Base-by-base conservation (phyloP, 2,113 vertebrate species). In the Odobenus rosmarus region DNA sequence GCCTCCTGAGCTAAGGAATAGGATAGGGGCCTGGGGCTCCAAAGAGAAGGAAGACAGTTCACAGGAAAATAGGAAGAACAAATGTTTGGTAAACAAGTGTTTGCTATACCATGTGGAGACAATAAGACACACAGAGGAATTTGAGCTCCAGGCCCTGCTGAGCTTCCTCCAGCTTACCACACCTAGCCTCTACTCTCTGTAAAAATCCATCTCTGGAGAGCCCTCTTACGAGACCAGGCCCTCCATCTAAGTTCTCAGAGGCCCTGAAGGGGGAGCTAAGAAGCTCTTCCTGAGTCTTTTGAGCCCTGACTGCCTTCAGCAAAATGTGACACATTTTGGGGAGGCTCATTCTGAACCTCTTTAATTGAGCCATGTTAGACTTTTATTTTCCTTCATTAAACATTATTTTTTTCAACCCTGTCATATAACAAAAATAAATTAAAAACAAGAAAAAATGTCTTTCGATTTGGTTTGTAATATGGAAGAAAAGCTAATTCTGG, bases 361-460 rank as follows among this genome's bases (percentile, higher is more conserved):
- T 53, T 31, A 21, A 33, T 33, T 95, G 72, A 96, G 16, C 19
- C 80, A 24, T 67, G 77, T 88, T 71, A 92, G 15, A 10, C 26
- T 96, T 94, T 89, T 64, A 74, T 67, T 96, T 96, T 39, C 23
- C 26, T 16, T 95, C n/a, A 83, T 88, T 57, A 94, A 90, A 90
- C n/a, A 15, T 64, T 86, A 61, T 64, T 84, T 96, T 97, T 97
- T 81, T 91, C n/a, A 98, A 46, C 13, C 23, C 33, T 88, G 42
- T 83, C 42, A 88, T 86, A 53, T 97, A 97, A 72, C 33, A 93
- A 94, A 92, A 82, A 80, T 82, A 71, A 96, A 90, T 74, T 61
- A 61, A 94, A 93, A 72, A 55, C 28, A 84, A 19, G 15, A 33
- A 1, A 67, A 83, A 62, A 76, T 21, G 9, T 42, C 49, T 85